These are phyloP conservation scores for Eulemur coronatus DNA, from an alignment of 2,797 vertebrate genomes.

Conservation along the genomic window DNA sequence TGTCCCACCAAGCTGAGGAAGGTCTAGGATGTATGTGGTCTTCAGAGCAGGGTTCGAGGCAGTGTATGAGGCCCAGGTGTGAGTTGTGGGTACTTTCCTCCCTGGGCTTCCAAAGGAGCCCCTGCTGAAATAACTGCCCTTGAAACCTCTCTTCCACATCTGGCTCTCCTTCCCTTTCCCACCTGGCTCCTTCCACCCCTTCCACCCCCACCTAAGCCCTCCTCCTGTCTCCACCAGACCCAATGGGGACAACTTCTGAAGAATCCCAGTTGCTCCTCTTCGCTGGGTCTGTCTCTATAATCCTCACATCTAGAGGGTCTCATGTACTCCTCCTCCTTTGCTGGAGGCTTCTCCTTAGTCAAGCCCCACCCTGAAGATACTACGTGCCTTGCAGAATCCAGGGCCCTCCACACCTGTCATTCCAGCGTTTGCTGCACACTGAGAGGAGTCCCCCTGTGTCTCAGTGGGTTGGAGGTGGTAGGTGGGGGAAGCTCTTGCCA, in stretches of 20 bases:
- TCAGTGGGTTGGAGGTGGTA: not conserved
- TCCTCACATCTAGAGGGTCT: not conserved
- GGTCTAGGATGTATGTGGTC: not conserved
- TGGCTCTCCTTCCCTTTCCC: not conserved
- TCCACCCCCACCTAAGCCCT: not conserved
- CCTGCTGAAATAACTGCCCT: not conserved
- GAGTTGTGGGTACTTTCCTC: not conserved
- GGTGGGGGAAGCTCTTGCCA: not conserved
- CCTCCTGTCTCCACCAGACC: not conserved
- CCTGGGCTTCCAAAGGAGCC: not conserved
- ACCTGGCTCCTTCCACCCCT: not conserved
- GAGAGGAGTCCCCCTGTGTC: not conserved
- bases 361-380: not conserved
- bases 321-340: accelerated
- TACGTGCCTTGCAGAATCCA: accelerated
- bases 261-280: not conserved
- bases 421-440: not conserved
- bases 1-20: not conserved
- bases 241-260: not conserved
- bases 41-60: not conserved
- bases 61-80: not conserved
- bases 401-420: too few relatives aligned
- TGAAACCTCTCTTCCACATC: not conserved
- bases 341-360: not conserved
- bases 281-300: not conserved